A percentile compares a stretch with the other conserved stretches of the same genome.
phyloP scores from a whole-genome alignment of 2,113 vertebrate genomes.

The Amphilophus citrinellus region DNA sequence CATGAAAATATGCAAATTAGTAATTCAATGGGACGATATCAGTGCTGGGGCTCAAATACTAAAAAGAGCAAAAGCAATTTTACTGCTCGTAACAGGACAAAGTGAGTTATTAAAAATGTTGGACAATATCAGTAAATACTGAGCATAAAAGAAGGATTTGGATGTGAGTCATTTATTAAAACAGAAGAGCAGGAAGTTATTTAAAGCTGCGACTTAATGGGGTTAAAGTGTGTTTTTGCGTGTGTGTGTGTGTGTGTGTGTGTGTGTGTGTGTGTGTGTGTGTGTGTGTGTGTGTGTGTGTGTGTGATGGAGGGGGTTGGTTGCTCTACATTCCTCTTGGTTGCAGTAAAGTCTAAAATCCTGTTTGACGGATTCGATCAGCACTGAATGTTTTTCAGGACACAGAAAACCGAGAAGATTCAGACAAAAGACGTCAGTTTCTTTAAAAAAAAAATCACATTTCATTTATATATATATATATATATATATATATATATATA shows the following conservation, averaged over 20 bases:
- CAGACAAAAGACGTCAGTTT: background rate
- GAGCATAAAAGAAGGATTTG: background rate
- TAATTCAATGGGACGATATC: background rate
- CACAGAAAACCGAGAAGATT: background rate
- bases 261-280: too few species aligned
- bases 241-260: background rate
- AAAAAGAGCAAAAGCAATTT: background rate
- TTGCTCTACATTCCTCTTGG: background rate
- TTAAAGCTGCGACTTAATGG: background rate
- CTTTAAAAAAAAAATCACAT: background rate
- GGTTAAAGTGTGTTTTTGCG: background rate
- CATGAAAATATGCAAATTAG: background rate
- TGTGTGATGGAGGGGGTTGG: background rate
- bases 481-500: too few species aligned
- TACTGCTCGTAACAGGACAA: too few species aligned
- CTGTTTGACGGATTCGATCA: background rate
- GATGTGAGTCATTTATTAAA: too few species aligned
- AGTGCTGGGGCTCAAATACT: background rate
- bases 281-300: too few species aligned
- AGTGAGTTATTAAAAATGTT: background rate
- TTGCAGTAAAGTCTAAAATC: background rate
- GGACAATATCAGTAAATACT: fast-evolving
- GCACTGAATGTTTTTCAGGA: background rate
- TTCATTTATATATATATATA: too few species aligned
- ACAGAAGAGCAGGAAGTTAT: background rate